A percentile compares a stretch with the other conserved stretches of the same genome.
Conservation (phyloP, 2,113 vertebrate genomes). For the Cololabis saira region DNA sequence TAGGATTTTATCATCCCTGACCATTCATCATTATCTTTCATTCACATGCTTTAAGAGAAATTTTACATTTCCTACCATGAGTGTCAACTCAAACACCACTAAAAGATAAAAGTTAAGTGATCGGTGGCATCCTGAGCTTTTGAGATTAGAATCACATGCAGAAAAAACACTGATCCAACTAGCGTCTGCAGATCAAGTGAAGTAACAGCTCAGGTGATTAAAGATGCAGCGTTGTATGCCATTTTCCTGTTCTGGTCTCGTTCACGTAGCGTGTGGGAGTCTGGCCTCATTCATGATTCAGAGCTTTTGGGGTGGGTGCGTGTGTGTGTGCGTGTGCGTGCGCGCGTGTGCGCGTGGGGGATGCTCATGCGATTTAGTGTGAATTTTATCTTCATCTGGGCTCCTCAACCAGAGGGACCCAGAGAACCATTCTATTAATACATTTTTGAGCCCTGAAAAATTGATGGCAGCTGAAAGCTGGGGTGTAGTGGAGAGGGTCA, state of each 20-base stretch:
- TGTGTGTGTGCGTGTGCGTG: no score
- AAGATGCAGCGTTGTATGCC: conserved; percentile 75
- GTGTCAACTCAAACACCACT: conserved; percentile 38
- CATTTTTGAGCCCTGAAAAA: conserved; percentile 67
- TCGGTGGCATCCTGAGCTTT: conserved; percentile 49
- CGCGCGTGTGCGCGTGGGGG: conserved; percentile 15
- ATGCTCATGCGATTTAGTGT: conserved; percentile 58
- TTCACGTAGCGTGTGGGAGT: conserved; percentile 65
- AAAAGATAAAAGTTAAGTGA: conserved; percentile 71
- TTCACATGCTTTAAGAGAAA: conserved; percentile 37
- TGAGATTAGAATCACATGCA: conserved; percentile 51
- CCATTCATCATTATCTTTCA: conserved; percentile 43
- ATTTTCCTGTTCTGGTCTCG: conserved; percentile 61
- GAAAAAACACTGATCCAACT: conserved; percentile 69
- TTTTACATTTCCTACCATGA: conserved; percentile 40
- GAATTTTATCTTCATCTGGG: conserved; percentile 71
- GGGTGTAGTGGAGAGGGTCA: conserved; percentile 54
- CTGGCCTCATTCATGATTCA: conserved; percentile 81
- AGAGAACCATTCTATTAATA: conserved; percentile 72
- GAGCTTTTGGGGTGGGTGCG: conserved; percentile 39
- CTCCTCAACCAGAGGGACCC: conserved; percentile 45
- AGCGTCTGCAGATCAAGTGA: conserved; percentile 74
- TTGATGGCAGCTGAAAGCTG: conserved; percentile 62
- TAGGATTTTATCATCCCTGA: conserved; percentile 5
- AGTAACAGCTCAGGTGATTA: conserved; percentile 75